Evolutionary conservation across 2,113 vertebrate genomes (phyloP), one percentile per base, ranked within the genome.

Genomic region (Rhabdornis inornatus): DNA sequence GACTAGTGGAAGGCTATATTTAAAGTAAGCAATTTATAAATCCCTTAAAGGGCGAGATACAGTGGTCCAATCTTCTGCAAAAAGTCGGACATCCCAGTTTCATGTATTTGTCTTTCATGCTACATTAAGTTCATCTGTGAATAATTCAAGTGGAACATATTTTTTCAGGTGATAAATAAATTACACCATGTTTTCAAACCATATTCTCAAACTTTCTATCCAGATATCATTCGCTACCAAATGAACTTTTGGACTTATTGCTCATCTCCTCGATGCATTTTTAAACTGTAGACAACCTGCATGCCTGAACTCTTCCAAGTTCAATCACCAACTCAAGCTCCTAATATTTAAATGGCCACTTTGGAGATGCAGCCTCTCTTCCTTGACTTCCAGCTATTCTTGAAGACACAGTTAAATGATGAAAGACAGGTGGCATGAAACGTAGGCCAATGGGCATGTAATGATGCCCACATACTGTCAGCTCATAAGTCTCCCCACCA

Each of bases 161-260:
- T 42, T 91, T 82, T 82, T 80, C 50, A 69, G 45, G 45, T 50
- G 18, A 93, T 69, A 83, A 91, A 89, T 83, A 95, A 76, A 86
- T 90, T 80, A 66, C 16, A 69, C 5, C 25, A 50, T 42, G 16
- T 76, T 94, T 91, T 80, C 53, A 42, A 42, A 42, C 40, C 40
- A 42, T 61, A 56, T 49, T 87, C 61, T 27, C 21, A 80, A 27
- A 84, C 15, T 47, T 90, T 81, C 74, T 56, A 75, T n/a, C 33
- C 49, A 81, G 35, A 35, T 19, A 75, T 65, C 31, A 76, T n/a
- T 82, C 3, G 4, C 45, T 69, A 69, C 16, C 49, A 89, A 69
- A 79, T 40, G 13, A 92, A 82, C 47, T 72, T 89, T 21, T 69
- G 37, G 85, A 82, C n/a, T 76, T 79, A 49, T 0, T 83, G 44